Evolutionary conservation across 1,140 invertebrate species (phyloP).

Genomic region (Panagrolaimus sp.): DNA sequence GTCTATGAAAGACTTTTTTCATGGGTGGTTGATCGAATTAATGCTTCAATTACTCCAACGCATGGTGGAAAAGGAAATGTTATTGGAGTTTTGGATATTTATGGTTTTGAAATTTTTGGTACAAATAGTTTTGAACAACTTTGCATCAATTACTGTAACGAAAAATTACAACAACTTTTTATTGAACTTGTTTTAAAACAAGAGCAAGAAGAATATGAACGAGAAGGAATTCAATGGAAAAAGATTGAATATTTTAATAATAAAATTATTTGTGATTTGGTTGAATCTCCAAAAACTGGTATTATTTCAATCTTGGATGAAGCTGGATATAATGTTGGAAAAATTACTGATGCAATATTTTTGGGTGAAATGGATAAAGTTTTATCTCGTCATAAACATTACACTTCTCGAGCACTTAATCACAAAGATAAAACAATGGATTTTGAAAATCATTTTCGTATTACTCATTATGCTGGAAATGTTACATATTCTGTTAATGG

Average conservation of each 20-base stretch:
- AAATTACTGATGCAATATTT: slow-evolving; percentile 65
- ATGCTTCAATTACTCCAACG: slow-evolving; percentile 39
- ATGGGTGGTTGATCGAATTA: slow-evolving; percentile 48
- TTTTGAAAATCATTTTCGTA: slow-evolving; percentile 83
- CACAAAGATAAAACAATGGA: slow-evolving; percentile 82
- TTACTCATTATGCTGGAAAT: slow-evolving; percentile 93
- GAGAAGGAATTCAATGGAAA: slow-evolving; percentile 92
- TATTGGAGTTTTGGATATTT: slow-evolving; percentile 95
- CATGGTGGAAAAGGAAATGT: slow-evolving; percentile 30
- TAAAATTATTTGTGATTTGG: slow-evolving; percentile 77
- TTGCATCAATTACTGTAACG: slow-evolving; percentile 99
- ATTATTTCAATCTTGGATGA: slow-evolving; percentile 70
- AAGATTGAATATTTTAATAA: slow-evolving; percentile 99
- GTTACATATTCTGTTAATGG: slow-evolving; percentile 83
- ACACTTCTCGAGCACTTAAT: slow-evolving; percentile 79
- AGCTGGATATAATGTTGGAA: slow-evolving; percentile 64
- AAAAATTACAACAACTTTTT: slow-evolving; percentile 99
- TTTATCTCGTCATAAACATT: slow-evolving; percentile 91
- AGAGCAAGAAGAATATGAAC: slow-evolving; percentile 96
- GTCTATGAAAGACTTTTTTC: slow-evolving; percentile 48
- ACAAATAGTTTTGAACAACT: slow-evolving; percentile 96
- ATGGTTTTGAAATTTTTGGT: slow-evolving; percentile 99
- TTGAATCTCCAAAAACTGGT: slow-evolving; percentile 73
- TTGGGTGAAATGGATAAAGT: slow-evolving; percentile 68
- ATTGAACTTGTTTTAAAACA: slow-evolving; percentile 99